Base-by-base conservation (phyloP, 2,113 vertebrate genomes). In the rabbit (Oryctolagus cuniculus) region DNA sequence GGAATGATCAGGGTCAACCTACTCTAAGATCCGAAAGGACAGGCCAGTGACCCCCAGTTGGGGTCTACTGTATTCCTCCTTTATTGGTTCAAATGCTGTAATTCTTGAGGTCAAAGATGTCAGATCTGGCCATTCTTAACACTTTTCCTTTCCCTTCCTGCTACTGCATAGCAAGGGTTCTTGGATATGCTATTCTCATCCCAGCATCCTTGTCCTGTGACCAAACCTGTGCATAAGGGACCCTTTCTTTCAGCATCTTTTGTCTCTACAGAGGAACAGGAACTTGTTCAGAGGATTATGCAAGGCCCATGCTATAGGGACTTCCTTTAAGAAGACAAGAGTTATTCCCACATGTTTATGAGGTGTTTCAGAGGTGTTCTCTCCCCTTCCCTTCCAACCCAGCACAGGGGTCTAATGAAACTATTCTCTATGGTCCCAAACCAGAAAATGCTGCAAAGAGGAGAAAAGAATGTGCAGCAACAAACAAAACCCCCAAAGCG, bases 81-180 rank as follows among this genome's bases (percentile, higher is more conserved):
- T 86, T 85, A 53, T 94, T 95, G 86, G 38, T 87, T 95, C 88
- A 83, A 90, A 64, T 74, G 55, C 17, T 80, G 6, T 80, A 69
- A 91, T 97, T 96, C 86, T 61, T 79, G 84, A 90, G 78, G 88
- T 91, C 82, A 75, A n/a, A 85, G 24, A 49, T 9, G 31, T 78
- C 22, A 58, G 63, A 63, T 95, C 95, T 64, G 96, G 80, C 72
- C 93, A n/a, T 72, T 25, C 31, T 89, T 22, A 84, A 17, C 5
- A 77, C 19, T 9, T 16, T 36, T 75, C 38, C 36, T 49, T 21
- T 34, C 78, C 53, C 36, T 69, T 82, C 21, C 84, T 72, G 87
- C 34, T 72, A 72, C 29, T 24, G 25, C 55, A 31, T 0, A 66
- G 29, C 70, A 70, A 83, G 51, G 53, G 29, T 70, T 49, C 69